phyloP scores from a whole-genome alignment of 2,888 invertebrate species.

The Falcaria lacertinaria region DNA sequence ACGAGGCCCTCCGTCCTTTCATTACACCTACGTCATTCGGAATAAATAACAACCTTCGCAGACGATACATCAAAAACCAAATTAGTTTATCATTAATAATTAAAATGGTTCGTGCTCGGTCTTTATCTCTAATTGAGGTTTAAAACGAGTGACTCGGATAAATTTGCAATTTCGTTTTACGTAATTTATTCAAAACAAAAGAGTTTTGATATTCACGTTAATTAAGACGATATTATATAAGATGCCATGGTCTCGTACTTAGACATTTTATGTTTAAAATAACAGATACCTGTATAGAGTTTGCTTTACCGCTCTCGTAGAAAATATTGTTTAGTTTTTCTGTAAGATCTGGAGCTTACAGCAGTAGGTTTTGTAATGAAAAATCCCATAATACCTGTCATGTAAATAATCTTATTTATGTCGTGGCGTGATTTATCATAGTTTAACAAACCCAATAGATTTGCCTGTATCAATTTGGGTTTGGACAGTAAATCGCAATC shows the following conservation, averaged over 20 bases:
- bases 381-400: no score
- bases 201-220: constrained; percentile 10
- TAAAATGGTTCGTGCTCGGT: neutral
- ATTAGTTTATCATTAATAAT: constrained; percentile 1
- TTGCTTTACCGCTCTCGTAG: neutral
- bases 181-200: constrained; percentile 14
- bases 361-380: no score
- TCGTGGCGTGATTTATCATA: no score
- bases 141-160: constrained; percentile 11
- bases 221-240: constrained; percentile 13
- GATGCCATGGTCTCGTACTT: neutral
- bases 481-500: no score
- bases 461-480: no score
- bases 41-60: neutral
- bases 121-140: constrained; percentile 4
- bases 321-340: no score
- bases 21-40: neutral
- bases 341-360: no score
- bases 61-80: neutral
- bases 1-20: no score
- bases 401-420: no score
- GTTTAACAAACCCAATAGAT: no score
- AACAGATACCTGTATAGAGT: constrained; percentile 8
- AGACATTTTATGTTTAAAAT: constrained; percentile 2
- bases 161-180: constrained; percentile 8